phyloP scores from a whole-genome alignment of 2,888 invertebrate genomes.

The Xanthorhoe designata region DNA sequence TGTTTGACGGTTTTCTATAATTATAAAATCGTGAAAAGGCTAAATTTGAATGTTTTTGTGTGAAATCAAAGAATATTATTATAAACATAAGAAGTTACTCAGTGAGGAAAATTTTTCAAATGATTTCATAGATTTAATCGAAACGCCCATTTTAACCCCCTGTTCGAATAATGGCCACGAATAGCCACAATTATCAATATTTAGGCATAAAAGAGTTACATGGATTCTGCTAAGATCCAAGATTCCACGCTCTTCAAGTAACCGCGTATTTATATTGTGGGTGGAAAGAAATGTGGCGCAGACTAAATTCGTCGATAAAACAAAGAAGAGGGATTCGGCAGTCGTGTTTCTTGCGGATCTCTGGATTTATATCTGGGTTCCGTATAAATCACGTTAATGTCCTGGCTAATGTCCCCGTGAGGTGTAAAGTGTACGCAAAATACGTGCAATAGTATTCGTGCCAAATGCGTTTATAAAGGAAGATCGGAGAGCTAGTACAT shows the following conservation, averaged over 20 bases:
- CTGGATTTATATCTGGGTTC: constrained; percentile 68
- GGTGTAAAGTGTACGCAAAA: constrained; percentile 62
- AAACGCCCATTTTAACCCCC: no score
- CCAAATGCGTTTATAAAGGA: constrained; percentile 39
- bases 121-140: no score
- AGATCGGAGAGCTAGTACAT: not conserved
- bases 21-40: no score
- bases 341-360: constrained; percentile 61
- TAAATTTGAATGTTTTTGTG: no score
- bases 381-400: constrained; percentile 77
- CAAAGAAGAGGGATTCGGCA: constrained; percentile 63
- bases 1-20: no score
- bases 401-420: constrained; percentile 68
- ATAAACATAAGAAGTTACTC: no score
- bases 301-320: constrained; percentile 50
- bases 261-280: constrained; percentile 31
- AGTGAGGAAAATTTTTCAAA: no score
- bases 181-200: no score
- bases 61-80: no score
- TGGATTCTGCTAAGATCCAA: not conserved
- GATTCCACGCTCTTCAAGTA: constrained; percentile 13
- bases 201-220: not conserved
- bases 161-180: no score
- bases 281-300: constrained; percentile 37
- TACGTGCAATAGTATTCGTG: constrained; percentile 50